Percentiles rank a stretch among this genome's conserved stretches.
These are phyloP conservation scores for Diarsia dahlii DNA, from an alignment of 2,888 invertebrate species.

Conservation along the genomic window DNA sequence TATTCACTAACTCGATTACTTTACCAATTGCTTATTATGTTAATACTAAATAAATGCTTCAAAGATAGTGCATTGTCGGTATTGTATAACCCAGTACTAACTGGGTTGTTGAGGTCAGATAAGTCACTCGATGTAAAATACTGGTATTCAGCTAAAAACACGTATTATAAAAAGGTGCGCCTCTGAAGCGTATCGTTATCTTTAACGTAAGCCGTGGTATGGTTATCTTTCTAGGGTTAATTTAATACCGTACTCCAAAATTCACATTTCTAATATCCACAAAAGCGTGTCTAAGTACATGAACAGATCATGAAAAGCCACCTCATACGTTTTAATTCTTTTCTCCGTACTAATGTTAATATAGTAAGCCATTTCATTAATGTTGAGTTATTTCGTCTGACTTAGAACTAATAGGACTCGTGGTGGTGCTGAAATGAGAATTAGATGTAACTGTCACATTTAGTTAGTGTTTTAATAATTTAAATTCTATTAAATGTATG, in stretches of 20 bases:
- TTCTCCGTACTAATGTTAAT: constrained; percentile 28
- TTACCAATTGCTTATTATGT: background rate
- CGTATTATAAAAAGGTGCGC: too few relatives aligned
- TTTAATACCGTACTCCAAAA: background rate
- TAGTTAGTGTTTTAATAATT: background rate
- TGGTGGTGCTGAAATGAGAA: constrained; percentile 15
- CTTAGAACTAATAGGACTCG: constrained; percentile 9
- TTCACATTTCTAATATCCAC: background rate
- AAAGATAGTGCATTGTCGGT: background rate
- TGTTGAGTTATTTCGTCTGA: constrained; percentile 29
- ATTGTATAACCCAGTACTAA: too few relatives aligned
- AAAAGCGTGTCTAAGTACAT: constrained; percentile 5
- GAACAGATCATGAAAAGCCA: constrained; percentile 23
- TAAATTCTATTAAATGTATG: background rate
- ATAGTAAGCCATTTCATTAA: constrained; percentile 32
- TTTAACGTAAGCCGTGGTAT: too few relatives aligned
- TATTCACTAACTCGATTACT: background rate
- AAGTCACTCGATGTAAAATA: too few relatives aligned
- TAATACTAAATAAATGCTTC: background rate
- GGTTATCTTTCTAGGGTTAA: too few relatives aligned
- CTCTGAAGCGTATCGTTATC: too few relatives aligned
- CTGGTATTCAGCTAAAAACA: too few relatives aligned
- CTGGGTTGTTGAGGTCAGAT: too few relatives aligned
- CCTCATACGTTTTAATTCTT: constrained; percentile 29
- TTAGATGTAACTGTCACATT: constrained; percentile 14